Conservation (phyloP, 1,140 invertebrate genomes). For the Riptortus pedestris region DNA sequence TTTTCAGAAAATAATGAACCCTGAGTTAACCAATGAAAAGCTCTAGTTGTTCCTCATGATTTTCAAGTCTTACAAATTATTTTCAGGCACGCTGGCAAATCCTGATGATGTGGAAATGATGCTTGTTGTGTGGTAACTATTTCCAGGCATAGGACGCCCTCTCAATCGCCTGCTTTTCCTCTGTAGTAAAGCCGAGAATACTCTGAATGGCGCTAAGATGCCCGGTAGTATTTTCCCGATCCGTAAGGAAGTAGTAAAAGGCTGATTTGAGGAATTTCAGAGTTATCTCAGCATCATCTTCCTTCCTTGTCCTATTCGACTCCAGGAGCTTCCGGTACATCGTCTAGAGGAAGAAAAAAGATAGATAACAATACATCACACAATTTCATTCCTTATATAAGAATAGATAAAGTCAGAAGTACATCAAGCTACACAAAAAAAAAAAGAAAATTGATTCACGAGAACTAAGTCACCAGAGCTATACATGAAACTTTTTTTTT, state of each 20-base stretch:
- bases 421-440: not conserved
- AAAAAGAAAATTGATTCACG: no score
- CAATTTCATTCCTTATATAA: no score
- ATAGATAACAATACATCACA: not conserved
- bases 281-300: constrained; percentile 72
- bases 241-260: constrained; percentile 80
- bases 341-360: constrained; percentile 43
- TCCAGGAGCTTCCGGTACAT: constrained; percentile 71
- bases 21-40: no score
- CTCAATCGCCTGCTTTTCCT: constrained; percentile 62
- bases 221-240: constrained; percentile 70
- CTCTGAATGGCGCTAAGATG: constrained; percentile 77
- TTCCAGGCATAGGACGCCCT: constrained; percentile 36
- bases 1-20: no score
- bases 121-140: no score
- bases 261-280: constrained; percentile 80
- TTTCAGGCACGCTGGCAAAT: no score
- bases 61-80: no score
- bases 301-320: constrained; percentile 47
- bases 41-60: no score
- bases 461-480: no score
- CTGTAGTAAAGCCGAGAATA: constrained; percentile 66
- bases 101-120: no score
- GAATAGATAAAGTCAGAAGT: not conserved
- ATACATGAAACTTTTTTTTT: no score